Percentiles rank a stretch among this genome's conserved stretches.
Evolutionary conservation across 2,888 invertebrate species (phyloP).

Genomic region (Cetonia aurata): DNA sequence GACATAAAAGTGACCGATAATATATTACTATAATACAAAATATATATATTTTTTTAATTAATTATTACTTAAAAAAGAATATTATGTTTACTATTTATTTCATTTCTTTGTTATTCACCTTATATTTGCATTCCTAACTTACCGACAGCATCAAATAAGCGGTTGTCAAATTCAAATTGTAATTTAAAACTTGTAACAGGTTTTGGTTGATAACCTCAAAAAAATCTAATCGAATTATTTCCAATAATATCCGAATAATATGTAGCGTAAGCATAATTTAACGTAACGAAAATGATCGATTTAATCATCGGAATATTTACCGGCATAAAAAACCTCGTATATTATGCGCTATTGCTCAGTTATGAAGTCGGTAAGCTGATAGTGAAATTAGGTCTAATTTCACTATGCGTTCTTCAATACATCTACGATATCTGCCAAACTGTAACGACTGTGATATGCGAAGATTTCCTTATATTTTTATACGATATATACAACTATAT

Average conservation of each 20-base stretch:
- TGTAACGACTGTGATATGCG: constrained; percentile 51
- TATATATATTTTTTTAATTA: neutral
- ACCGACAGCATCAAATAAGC: constrained; percentile 1
- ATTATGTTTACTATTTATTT: neutral
- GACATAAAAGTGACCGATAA: too few relatives aligned
- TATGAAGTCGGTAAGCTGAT: constrained; percentile 57
- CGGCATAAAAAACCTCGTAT: constrained; percentile 42
- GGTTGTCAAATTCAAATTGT: constrained; percentile 9
- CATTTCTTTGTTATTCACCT: neutral
- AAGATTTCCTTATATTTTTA: constrained; percentile 56
- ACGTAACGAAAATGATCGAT: constrained; percentile 46
- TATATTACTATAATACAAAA: too few relatives aligned
- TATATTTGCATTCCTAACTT: neutral
- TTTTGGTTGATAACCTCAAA: constrained; percentile 23
- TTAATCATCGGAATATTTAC: constrained; percentile 43
- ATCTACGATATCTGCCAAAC: constrained; percentile 43
- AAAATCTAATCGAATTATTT: neutral
- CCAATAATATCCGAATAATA: neutral
- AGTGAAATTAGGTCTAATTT: constrained; percentile 41
- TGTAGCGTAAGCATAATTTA: constrained; percentile 11
- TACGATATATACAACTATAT: constrained; percentile 51
- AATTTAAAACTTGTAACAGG: neutral
- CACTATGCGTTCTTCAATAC: constrained; percentile 39
- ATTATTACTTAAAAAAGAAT: neutral
- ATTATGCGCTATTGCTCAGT: constrained; percentile 50